phyloP scores from a whole-genome alignment of 2,113 vertebrate species.

The Nipponia nippon region DNA sequence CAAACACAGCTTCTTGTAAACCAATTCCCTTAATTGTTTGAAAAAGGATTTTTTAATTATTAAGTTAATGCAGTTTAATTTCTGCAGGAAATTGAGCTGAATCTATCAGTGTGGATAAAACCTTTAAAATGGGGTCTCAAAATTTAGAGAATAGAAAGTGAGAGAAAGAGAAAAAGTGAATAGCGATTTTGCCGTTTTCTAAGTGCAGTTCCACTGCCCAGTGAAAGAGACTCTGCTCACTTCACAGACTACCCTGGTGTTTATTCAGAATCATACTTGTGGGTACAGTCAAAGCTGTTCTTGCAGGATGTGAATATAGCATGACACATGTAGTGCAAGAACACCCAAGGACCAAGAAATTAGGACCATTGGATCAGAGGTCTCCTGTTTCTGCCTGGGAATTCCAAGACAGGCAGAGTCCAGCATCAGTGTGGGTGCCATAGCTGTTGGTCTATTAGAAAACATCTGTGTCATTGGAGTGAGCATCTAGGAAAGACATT shows the following conservation, averaged over 20 bases:
- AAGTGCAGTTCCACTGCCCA: neutral
- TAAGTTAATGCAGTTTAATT: slow-evolving; percentile 29
- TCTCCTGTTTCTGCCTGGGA: neutral
- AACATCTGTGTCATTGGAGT: neutral
- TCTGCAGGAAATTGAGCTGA: neutral
- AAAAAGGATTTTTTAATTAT: slow-evolving; percentile 40
- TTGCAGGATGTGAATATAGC: neutral
- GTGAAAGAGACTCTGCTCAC: neutral
- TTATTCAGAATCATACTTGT: neutral
- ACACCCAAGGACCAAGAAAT: neutral
- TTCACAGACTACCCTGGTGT: neutral
- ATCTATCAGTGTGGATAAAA: neutral
- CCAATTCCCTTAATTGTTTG: slow-evolving; percentile 20
- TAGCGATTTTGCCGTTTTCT: neutral
- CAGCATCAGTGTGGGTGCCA: neutral
- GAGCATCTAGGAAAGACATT: neutral
- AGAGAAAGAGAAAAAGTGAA: no score
- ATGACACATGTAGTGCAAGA: neutral
- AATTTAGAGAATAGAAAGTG: neutral
- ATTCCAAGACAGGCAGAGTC: neutral
- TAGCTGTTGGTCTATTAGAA: neutral
- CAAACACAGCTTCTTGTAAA: slow-evolving; percentile 7
- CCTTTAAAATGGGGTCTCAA: neutral
- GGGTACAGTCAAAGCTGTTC: neutral
- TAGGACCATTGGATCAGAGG: neutral